Evolutionary conservation across 1,140 invertebrate genomes (phyloP).

Genomic region (Lordiphosa collinella): DNA sequence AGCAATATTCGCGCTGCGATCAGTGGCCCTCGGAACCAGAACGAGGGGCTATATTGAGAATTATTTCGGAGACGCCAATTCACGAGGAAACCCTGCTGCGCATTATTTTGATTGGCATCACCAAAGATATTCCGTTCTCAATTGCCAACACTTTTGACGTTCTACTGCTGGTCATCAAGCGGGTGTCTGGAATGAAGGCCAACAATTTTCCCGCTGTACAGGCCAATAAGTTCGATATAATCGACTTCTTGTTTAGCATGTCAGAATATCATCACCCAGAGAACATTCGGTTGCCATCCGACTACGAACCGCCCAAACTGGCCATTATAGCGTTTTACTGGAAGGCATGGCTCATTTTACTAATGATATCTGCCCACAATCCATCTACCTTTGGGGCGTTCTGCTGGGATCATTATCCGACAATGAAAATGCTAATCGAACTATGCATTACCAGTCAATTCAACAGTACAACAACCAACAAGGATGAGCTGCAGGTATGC

Average conservation of each 20-base stretch:
- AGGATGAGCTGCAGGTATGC: constrained; percentile 77
- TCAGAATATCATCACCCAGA: constrained; percentile 95
- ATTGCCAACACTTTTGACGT: constrained; percentile 92
- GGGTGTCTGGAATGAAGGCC: constrained; percentile 88
- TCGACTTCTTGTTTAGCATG: constrained; percentile 94
- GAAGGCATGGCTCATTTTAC: constrained; percentile 95
- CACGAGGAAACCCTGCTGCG: constrained; percentile 90
- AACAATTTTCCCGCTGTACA: constrained; percentile 85
- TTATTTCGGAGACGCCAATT: constrained; percentile 93
- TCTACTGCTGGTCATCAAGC: constrained; percentile 89
- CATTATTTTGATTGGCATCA: constrained; percentile 90
- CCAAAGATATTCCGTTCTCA: constrained; percentile 90
- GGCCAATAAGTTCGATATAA: constrained; percentile 91
- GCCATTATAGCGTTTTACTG: constrained; percentile 96
- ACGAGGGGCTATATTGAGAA: constrained; percentile 86
- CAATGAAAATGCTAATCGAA: constrained; percentile 94
- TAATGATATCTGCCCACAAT: constrained; percentile 95
- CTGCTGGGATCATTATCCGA: constrained; percentile 96
- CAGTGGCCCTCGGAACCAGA: constrained; percentile 96
- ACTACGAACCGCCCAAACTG: constrained; percentile 91
- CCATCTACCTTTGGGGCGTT: constrained; percentile 90
- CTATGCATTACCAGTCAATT: constrained; percentile 95
- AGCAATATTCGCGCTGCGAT: constrained; percentile 94
- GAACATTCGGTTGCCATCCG: constrained; percentile 92
- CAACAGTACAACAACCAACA: constrained; percentile 40